Conservation (phyloP, 2,888 invertebrate species). For the Strigamia maritima region DNA sequence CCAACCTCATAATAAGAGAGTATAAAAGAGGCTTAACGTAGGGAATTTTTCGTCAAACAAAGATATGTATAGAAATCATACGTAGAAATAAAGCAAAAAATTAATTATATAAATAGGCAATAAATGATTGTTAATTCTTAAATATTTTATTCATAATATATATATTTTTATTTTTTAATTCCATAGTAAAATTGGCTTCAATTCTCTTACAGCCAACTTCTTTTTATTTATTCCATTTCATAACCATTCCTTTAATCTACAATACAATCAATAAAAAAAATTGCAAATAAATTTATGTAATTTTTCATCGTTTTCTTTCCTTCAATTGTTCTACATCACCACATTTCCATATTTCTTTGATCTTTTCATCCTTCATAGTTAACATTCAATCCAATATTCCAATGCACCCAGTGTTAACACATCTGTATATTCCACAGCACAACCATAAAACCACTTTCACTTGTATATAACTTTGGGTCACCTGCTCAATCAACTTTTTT, state of each 20-base stretch:
- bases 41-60: not conserved
- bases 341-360: not conserved
- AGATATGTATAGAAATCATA: not conserved
- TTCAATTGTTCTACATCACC: not conserved
- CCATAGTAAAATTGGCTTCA: too few relatives aligned
- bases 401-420: not conserved
- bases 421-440: not conserved
- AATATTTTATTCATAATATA: too few relatives aligned
- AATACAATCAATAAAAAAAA: not conserved
- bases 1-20: conserved; percentile 9
- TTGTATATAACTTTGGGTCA: not conserved
- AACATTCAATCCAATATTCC: not conserved
- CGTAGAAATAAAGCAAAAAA: too few relatives aligned
- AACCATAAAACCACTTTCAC: conserved; percentile 6
- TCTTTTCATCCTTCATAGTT: not conserved
- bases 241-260: not conserved
- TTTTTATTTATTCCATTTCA: not conserved
- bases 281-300: not conserved
- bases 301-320: not conserved
- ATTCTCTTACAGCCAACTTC: too few relatives aligned
- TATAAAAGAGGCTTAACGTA: not conserved
- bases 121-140: too few relatives aligned
- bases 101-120: too few relatives aligned
- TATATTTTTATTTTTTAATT: too few relatives aligned
- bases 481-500: conserved; percentile 15